Conservation (phyloP, 2,888 invertebrate species). For the Bibio marci region DNA sequence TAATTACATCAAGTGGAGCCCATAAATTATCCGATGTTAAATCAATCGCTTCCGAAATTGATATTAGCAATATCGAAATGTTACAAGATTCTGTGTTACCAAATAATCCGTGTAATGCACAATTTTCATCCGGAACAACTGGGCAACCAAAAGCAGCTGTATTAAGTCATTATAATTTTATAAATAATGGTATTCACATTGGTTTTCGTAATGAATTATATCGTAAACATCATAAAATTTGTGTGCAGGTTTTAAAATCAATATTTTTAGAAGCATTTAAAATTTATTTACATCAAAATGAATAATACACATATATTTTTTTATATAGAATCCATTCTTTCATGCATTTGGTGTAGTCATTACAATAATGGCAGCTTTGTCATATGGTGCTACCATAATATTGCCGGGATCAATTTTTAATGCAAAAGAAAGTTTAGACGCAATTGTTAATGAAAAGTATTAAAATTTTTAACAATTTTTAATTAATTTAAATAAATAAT, state of each 20-base stretch:
- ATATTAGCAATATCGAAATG: slow-evolving; percentile 7
- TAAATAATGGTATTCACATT: slow-evolving; percentile 57
- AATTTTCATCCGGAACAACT: slow-evolving; percentile 76
- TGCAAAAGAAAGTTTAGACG: slow-evolving; percentile 40
- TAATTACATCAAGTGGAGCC: slow-evolving; percentile 23
- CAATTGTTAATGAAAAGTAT: slow-evolving; percentile 47
- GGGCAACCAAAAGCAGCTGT: slow-evolving; percentile 56
- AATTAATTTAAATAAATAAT: too few relatives aligned
- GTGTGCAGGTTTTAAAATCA: slow-evolving; percentile 41
- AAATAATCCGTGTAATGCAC: slow-evolving; percentile 54
- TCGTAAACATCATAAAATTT: slow-evolving; percentile 29
- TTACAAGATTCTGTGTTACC: slow-evolving; percentile 40
- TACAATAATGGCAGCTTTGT: slow-evolving; percentile 37
- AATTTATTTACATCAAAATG: too few relatives aligned
- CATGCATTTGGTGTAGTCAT: slow-evolving; percentile 64
- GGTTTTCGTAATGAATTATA: slow-evolving; percentile 33
- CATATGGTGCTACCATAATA: slow-evolving; percentile 42
- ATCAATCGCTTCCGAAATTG: slow-evolving; percentile 15
- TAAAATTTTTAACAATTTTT: too few relatives aligned
- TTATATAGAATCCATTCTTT: slow-evolving; percentile 46
- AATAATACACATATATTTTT: too few relatives aligned
- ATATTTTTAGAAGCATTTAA: too few relatives aligned
- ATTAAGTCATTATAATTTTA: slow-evolving; percentile 49
- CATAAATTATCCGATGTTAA: slow-evolving; percentile 30
- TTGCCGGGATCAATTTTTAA: slow-evolving; percentile 39